Base-by-base conservation (phyloP, 1,140 invertebrate species). In the Leucophenga varia region DNA sequence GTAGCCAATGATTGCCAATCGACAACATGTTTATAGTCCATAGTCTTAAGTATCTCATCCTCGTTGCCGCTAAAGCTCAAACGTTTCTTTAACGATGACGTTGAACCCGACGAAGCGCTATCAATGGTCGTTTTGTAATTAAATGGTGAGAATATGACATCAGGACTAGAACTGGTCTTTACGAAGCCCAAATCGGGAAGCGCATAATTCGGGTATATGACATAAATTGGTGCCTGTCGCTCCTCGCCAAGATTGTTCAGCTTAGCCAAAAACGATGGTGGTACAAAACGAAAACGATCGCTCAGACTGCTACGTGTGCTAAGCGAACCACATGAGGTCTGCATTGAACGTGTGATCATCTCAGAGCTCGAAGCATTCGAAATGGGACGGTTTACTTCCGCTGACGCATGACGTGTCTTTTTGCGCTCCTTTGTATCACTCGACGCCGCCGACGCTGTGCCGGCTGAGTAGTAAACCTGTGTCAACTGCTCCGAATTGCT, bases 1-100 rank as follows among this genome's bases (percentile, higher is more conserved):
- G 94, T 87, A 48, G 88, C 91, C 25, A 96, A 77, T 1, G 90
- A 94, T 64, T 93, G 89, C 92, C 92, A 95, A 68, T 96, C 93
- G 61, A 85, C 82, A 8, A 95, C 85, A 60, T 94, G 90, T 17
- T 82, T 82, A 49, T 93, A 86, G 47, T 89, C 88, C 67, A 86
- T 84, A 56, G 86, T 86, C 57, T 86, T 86, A 12, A 94, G 74
- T 18, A 83, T 80, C 73, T 93, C 91, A 25, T 92, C 79, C 65
- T 93, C 90, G 54, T 86, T 61, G 5, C 44, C 48, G 38, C 53
- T 88, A 61, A 87, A 91, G 17, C 89, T 91, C n/a, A 89, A 90
- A 56, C 90, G 78, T 46, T 73, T 69, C 43, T 65, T 71, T 10
- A 67, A 35, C 1, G 57, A 57, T 10, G 50, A 40, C 48, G 49